Evolutionary conservation across 2,888 invertebrate species (phyloP).

Genomic region (Xanthia icteritia): DNA sequence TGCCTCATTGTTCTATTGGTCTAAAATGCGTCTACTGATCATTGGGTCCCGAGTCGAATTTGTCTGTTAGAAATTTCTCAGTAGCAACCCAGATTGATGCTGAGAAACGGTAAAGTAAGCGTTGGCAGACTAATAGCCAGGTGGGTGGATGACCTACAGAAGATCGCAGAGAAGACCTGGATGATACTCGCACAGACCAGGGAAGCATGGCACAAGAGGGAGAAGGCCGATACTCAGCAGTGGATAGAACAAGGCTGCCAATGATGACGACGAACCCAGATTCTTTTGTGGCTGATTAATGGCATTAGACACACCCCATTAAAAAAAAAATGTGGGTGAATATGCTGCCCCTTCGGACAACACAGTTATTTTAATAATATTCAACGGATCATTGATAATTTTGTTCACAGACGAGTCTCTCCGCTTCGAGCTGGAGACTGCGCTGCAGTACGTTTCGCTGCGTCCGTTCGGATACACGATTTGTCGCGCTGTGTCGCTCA

Average conservation of each 20-base stretch:
- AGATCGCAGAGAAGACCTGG: too few relatives aligned
- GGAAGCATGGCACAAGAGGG: too few relatives aligned
- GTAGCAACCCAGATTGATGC: not conserved
- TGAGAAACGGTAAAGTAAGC: too few relatives aligned
- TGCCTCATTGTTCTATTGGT: not conserved
- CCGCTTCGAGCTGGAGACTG: conserved; percentile 43
- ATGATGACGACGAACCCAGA: not conserved
- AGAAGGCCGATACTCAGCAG: too few relatives aligned
- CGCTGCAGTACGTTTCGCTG: conserved; percentile 43
- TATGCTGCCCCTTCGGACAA: not conserved
- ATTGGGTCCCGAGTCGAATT: not conserved
- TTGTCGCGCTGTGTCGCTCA: conserved; percentile 34
- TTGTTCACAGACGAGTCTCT: conserved; percentile 53
- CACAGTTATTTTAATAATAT: not conserved
- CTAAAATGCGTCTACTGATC: not conserved
- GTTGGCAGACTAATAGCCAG: too few relatives aligned
- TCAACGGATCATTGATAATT: not conserved
- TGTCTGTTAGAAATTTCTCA: not conserved
- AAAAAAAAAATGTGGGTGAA: not conserved
- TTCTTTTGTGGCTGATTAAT: not conserved
- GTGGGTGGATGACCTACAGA: too few relatives aligned
- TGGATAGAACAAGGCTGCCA: too few relatives aligned
- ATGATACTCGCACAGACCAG: too few relatives aligned
- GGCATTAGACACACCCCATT: not conserved
- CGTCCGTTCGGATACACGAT: conserved; percentile 56